These are phyloP conservation scores for Mnemiopsis leidyi DNA, from an alignment of 37 sponge, comb jelly and placozoan species.

Conservation along the genomic window DNA sequence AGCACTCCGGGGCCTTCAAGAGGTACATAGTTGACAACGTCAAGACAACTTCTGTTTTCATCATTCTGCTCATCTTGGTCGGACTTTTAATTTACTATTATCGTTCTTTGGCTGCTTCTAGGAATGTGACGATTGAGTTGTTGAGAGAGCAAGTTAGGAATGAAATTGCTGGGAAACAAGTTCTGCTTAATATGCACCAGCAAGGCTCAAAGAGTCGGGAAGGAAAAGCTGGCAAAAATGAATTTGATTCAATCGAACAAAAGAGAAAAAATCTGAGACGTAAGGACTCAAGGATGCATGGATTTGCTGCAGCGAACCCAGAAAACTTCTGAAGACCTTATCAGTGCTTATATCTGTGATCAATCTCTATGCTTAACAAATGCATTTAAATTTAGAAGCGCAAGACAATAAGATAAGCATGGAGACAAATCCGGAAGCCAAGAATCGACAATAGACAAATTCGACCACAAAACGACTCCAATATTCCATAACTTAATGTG, in stretches of 20 bases:
- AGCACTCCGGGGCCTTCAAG: neutral
- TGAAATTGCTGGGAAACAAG: neutral
- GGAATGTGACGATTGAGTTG: neutral
- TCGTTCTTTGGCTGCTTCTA: neutral
- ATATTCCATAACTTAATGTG: too few species aligned
- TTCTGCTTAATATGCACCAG: neutral
- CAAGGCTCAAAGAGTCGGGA: neutral
- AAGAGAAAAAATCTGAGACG: neutral
- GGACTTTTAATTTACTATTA: slow-evolving; percentile 31
- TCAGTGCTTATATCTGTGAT: too few species aligned
- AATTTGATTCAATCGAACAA: too few species aligned
- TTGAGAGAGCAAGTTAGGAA: slow-evolving; percentile 5
- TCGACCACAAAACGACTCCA: too few species aligned
- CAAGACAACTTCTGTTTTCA: slow-evolving; percentile 30
- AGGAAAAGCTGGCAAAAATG: too few species aligned
- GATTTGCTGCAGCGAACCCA: too few species aligned
- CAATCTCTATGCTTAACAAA: too few species aligned
- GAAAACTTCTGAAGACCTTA: too few species aligned
- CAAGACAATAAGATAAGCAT: too few species aligned
- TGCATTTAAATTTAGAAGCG: too few species aligned
- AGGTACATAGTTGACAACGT: slow-evolving; percentile 23
- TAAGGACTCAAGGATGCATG: neutral
- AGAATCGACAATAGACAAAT: too few species aligned
- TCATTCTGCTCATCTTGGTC: neutral
- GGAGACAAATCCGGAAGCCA: too few species aligned